Conservation (phyloP, 2,888 invertebrate species). For the Tromatobia lineatoria region DNA sequence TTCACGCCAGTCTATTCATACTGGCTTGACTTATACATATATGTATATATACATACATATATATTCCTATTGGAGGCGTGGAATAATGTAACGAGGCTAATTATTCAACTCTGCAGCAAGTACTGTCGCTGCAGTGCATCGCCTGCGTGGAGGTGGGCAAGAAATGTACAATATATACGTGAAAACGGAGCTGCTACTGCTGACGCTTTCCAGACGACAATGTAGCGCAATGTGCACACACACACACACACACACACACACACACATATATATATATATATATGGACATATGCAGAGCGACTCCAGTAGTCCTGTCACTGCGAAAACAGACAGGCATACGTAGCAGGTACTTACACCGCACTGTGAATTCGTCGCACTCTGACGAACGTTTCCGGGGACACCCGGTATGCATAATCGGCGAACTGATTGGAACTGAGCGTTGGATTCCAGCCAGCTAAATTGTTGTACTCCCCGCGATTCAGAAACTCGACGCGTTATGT, state of each 20-base stretch:
- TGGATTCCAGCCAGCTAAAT: constrained; percentile 59
- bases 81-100: constrained; percentile 66
- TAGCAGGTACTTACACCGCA: constrained; percentile 19
- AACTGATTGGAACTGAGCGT: constrained; percentile 65
- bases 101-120: constrained; percentile 62
- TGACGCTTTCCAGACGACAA: neutral
- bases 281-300: no score
- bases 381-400: constrained; percentile 61
- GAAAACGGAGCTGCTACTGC: neutral
- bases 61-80: constrained; percentile 60
- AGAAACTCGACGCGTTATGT: constrained; percentile 12
- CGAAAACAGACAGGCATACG: constrained; percentile 31
- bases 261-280: neutral
- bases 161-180: neutral
- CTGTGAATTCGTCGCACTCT: constrained; percentile 42
- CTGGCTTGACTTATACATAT: constrained; percentile 9
- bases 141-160: neutral
- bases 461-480: constrained; percentile 1
- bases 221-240: neutral
- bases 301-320: constrained; percentile 1
- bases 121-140: constrained; percentile 33
- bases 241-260: no score
- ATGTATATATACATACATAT: constrained; percentile 20
- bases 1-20: constrained; percentile 57
- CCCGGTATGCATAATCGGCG: constrained; percentile 64